phyloP scores from a whole-genome alignment of 2,888 invertebrate species.

The Melieria crassipennis region DNA sequence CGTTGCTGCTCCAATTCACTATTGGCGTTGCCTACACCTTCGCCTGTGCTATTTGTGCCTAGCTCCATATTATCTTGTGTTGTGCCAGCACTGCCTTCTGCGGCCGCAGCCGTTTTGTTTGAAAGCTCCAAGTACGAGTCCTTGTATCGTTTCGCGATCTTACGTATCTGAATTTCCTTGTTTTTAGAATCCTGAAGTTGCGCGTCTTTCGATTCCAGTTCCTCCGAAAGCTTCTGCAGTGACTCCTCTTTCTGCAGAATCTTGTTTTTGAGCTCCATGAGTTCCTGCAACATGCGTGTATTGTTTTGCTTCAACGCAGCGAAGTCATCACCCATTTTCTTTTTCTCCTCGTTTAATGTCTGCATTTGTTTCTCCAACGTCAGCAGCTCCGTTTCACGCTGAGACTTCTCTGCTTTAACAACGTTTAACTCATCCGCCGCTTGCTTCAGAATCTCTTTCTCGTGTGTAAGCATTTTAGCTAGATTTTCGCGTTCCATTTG shows the following conservation, averaged over 20 bases:
- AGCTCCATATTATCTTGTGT: slow-evolving; percentile 65
- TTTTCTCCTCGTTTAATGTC: slow-evolving; percentile 72
- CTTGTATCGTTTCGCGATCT: slow-evolving; percentile 94
- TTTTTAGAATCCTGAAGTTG: slow-evolving; percentile 75
- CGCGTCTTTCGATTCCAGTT: slow-evolving; percentile 74
- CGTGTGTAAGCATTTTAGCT: slow-evolving; percentile 79
- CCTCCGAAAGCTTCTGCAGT: slow-evolving; percentile 73
- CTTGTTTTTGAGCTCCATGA: slow-evolving; percentile 73
- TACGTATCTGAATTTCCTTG: slow-evolving; percentile 80
- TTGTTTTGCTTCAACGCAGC: slow-evolving; percentile 70
- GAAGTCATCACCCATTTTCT: slow-evolving; percentile 74
- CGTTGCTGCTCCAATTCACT: slow-evolving; percentile 67
- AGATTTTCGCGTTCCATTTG: slow-evolving; percentile 84
- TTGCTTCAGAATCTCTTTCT: slow-evolving; percentile 77
- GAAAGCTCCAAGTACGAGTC: slow-evolving; percentile 81
- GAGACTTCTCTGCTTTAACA: slow-evolving; percentile 73
- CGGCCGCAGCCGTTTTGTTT: slow-evolving; percentile 73
- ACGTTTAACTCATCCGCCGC: slow-evolving; percentile 73
- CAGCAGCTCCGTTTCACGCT: slow-evolving; percentile 76
- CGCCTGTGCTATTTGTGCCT: slow-evolving; percentile 59
- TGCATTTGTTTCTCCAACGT: slow-evolving; percentile 72
- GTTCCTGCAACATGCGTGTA: slow-evolving; percentile 70
- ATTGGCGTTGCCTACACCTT: slow-evolving; percentile 49
- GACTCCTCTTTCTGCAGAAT: slow-evolving; percentile 71
- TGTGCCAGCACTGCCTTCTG: slow-evolving; percentile 67